Conservation (phyloP, 2,888 invertebrate species). For the Conomelus anceps region DNA sequence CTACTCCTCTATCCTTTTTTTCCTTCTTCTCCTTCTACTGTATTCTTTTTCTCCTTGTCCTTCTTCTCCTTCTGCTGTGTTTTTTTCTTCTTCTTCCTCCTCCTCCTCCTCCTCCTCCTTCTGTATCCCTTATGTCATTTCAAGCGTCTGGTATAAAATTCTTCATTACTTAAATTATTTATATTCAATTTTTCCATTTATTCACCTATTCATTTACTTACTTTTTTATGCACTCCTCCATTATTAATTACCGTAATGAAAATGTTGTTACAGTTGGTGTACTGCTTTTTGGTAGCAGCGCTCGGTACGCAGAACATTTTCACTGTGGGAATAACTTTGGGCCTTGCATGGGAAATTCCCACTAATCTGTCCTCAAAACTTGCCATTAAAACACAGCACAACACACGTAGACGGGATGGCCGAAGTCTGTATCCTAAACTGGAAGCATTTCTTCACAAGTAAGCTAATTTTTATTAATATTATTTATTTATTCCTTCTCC, state of each 20-base stretch:
- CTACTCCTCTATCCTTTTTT: no score
- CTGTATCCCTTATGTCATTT: no score
- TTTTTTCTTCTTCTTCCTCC: no score
- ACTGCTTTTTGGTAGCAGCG: conserved; percentile 31
- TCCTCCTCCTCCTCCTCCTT: no score
- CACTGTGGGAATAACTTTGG: conserved; percentile 32
- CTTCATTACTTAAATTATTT: not conserved
- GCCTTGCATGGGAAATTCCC: conserved; percentile 33
- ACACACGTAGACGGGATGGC: conserved; percentile 24
- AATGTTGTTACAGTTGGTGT: conserved; percentile 28
- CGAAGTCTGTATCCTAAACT: conserved; percentile 28
- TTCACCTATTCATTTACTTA: no score
- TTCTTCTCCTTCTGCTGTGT: no score
- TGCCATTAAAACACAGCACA: not conserved
- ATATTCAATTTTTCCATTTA: not conserved
- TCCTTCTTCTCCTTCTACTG: no score
- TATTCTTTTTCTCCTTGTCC: no score
- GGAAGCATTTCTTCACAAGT: conserved; percentile 25
- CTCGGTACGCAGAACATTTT: conserved; percentile 30
- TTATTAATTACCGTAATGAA: no score
- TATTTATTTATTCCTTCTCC: not conserved
- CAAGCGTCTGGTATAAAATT: no score
- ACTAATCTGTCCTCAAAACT: conserved; percentile 15
- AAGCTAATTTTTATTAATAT: not conserved
- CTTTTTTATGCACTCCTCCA: no score